These are phyloP conservation scores for Ectropis crepuscularia DNA, from an alignment of 2,888 invertebrate species.

Conservation along the genomic window DNA sequence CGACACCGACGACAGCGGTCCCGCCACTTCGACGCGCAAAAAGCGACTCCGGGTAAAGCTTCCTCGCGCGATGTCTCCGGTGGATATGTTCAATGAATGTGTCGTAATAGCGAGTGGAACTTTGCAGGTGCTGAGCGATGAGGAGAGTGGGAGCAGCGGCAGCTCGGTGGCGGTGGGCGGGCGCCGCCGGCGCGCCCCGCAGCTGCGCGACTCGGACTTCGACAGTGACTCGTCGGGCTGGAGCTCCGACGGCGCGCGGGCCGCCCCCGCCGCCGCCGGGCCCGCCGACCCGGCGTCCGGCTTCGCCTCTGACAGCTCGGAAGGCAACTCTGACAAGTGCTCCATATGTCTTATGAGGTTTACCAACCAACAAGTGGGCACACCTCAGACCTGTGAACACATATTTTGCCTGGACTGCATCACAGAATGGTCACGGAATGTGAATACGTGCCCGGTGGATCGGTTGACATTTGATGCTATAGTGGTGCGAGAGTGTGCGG, in stretches of 20 bases:
- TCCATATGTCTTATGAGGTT: constrained; percentile 95
- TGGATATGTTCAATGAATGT: constrained; percentile 15
- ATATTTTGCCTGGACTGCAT: constrained; percentile 95
- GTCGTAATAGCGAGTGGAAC: constrained; percentile 13
- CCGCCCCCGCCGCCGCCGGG: constrained; percentile 32
- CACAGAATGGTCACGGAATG: constrained; percentile 97
- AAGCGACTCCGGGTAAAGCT: constrained; percentile 76
- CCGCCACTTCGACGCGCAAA: constrained; percentile 68
- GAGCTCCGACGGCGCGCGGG: constrained; percentile 54
- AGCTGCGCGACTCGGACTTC: constrained; percentile 67
- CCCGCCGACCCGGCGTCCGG: constrained; percentile 55
- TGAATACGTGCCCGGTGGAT: constrained; percentile 97
- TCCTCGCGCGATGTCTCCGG: constrained; percentile 6
- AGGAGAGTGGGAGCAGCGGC: constrained; percentile 75
- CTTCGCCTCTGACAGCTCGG: constrained; percentile 85
- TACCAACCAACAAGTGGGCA: constrained; percentile 91
- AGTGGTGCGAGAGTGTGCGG: constrained; percentile 88
- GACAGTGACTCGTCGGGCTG: constrained; percentile 70
- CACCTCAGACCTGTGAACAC: constrained; percentile 95
- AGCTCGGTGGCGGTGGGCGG: constrained; percentile 62
- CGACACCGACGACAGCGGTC: constrained; percentile 77
- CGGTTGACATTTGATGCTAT: constrained; percentile 91
- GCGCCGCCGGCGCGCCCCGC: constrained; percentile 66
- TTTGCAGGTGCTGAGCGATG: constrained; percentile 84
- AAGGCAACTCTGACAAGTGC: constrained; percentile 92